Conservation (phyloP, 2,888 invertebrate species). For the Galeopsomyia nigrocyanea region DNA sequence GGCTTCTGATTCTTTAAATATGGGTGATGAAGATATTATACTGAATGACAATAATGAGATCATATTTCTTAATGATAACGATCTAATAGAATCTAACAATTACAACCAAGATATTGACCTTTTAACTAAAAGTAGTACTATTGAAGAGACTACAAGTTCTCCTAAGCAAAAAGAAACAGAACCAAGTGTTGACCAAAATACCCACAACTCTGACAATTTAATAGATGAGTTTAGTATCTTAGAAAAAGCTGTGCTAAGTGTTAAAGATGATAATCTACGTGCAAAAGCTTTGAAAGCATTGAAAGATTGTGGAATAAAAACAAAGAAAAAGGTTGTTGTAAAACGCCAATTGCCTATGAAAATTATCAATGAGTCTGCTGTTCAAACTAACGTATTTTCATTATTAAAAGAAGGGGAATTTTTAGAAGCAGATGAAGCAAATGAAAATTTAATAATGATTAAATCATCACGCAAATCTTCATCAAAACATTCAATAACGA, state of each 20-base stretch:
- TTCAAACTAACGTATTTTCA: slow-evolving; percentile 60
- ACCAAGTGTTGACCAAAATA: slow-evolving; percentile 1
- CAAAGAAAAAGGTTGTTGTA: slow-evolving; percentile 54
- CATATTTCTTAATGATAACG: background rate
- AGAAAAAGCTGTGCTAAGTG: slow-evolving; percentile 58
- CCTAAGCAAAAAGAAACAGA: slow-evolving; percentile 17
- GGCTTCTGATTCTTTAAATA: slow-evolving; percentile 2
- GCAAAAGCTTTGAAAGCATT: slow-evolving; percentile 59
- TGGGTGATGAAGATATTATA: background rate
- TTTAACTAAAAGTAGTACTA: background rate
- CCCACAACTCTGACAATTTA: slow-evolving; percentile 31
- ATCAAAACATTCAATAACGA: slow-evolving; percentile 29
- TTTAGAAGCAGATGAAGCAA: slow-evolving; percentile 47
- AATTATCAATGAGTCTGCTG: slow-evolving; percentile 52
- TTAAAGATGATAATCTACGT: slow-evolving; percentile 56
- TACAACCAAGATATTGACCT: no score
- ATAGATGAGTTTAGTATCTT: slow-evolving; percentile 54
- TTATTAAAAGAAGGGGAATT: slow-evolving; percentile 52
- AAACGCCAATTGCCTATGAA: slow-evolving; percentile 39
- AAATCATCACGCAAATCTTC: slow-evolving; percentile 31
- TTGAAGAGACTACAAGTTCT: background rate
- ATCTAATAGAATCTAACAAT: background rate
- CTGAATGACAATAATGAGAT: background rate
- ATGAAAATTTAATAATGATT: slow-evolving; percentile 47
- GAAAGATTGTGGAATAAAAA: slow-evolving; percentile 58